Base-by-base conservation (phyloP, 1,140 invertebrate species). In the Globodera ellingtonae region DNA sequence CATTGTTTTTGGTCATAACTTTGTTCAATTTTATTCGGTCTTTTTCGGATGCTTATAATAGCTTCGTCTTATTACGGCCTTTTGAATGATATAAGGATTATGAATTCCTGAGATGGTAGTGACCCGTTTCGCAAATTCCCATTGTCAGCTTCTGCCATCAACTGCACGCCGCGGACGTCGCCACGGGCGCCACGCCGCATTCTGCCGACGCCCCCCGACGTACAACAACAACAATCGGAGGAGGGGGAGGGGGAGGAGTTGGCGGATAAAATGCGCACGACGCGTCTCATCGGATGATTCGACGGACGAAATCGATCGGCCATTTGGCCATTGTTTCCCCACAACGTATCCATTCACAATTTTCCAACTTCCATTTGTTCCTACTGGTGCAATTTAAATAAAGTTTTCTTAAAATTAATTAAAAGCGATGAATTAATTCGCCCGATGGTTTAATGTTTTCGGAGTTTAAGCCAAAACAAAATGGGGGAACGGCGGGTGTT, bases 131-230 rank as follows among this genome's bases (percentile, higher is more conserved):
- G 15, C 46, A 72, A 44, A 24, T 48, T 15, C 59, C 7, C 18
- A 52, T 35, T 56, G n/a, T 44, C 56, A 62, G 56, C 56, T 18
- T 62, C 56, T 15, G 18, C 56, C 56, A 18, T 62, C 56, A 18
- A 62, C 18, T 62, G 56, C 56, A 18, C 56, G 35, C 67, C 73
- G 10, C 35, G 73, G 35, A 70, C 72, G 24, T 84, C 84, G 6
- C 85, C 84, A 6, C 84, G 84, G 1, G 62, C 79, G 2, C 78
- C 69, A 46, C 77, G 83, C 9, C 84, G 83, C 56, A 24, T 86
- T 21, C 48, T 85, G 52, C 84, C 83, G 24, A 62, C 77, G 24
- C 70, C 66, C 9, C 84, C 84, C 46, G 73, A 75, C 47, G 65
- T 83, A 24, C 18, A 56, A 13, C 44, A 75, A 50, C 44, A 75